phyloP scores from a whole-genome alignment of 1,140 invertebrate species.

The Trichonephila clavipes region DNA sequence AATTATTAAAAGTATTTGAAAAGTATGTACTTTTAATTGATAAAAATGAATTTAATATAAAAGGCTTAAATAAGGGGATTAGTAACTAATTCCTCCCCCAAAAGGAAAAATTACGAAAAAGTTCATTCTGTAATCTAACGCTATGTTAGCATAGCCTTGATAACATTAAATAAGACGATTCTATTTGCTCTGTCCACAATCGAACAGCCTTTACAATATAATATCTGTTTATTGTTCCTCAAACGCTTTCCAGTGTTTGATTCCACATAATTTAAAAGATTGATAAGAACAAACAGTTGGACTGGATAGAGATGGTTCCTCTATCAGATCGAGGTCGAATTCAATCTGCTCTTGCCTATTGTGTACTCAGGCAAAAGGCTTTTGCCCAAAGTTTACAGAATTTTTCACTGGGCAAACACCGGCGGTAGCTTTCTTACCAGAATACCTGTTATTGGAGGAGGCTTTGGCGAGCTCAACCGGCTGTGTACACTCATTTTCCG shows the following conservation, averaged over 20 bases:
- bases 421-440: not conserved
- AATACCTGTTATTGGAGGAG: not conserved
- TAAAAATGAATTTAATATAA: too few species aligned
- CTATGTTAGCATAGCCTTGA: not conserved
- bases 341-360: not conserved
- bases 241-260: conserved; percentile 36
- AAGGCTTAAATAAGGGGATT: too few species aligned
- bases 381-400: conserved; percentile 19
- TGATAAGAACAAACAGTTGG: conserved; percentile 24
- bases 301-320: not conserved
- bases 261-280: conserved; percentile 31
- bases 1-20: too few species aligned
- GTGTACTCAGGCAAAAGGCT: conserved; percentile 28
- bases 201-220: not conserved
- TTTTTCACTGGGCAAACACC: conserved; percentile 21
- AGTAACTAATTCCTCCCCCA: too few species aligned
- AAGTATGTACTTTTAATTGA: too few species aligned
- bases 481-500: conserved; percentile 37
- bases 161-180: not conserved
- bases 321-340: conserved; percentile 34
- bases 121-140: not conserved
- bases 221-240: conserved; percentile 51
- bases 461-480: not conserved
- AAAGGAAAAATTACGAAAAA: not conserved
- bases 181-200: conserved; percentile 9